A percentile compares a stretch with the other conserved stretches of the same genome.
Conservation (phyloP, 2,797 vertebrate genomes). For the Craterocephalus amniculus region DNA sequence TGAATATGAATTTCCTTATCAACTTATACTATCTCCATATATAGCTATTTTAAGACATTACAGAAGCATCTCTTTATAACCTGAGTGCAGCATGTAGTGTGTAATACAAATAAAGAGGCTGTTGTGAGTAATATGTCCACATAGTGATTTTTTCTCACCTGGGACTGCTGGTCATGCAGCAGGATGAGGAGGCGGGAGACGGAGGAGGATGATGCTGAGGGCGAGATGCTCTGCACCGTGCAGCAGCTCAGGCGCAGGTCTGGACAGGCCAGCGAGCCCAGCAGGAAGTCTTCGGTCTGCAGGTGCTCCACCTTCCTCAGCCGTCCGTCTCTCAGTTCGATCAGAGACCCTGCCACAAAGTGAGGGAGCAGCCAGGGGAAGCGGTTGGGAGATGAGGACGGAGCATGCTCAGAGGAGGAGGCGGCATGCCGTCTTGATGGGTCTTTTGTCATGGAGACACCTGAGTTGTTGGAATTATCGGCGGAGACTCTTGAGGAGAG, state of each 20-base stretch:
- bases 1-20: no score
- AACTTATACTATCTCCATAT: no score
- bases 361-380: slow-evolving; percentile 77
- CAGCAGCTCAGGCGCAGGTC: slow-evolving; percentile 81
- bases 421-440: neutral
- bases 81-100: neutral
- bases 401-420: neutral
- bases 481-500: slow-evolving; percentile 23
- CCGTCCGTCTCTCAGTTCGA: slow-evolving; percentile 80
- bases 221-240: slow-evolving; percentile 79
- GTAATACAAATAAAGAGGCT: neutral
- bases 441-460: slow-evolving; percentile 28
- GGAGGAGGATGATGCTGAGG: slow-evolving; percentile 59
- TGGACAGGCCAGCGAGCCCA: slow-evolving; percentile 76
- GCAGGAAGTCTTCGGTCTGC: slow-evolving; percentile 82
- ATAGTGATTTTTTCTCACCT: slow-evolving; percentile 64
- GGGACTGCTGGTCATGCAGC: slow-evolving; percentile 76
- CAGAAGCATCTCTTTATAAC: neutral
- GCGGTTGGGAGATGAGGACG: slow-evolving; percentile 39
- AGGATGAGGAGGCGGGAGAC: slow-evolving; percentile 78
- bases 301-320: slow-evolving; percentile 82
- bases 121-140: slow-evolving; percentile 3
- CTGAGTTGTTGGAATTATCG: slow-evolving; percentile 9
- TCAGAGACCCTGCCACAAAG: slow-evolving; percentile 80
- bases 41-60: no score